Evolutionary conservation across 2,113 vertebrate genomes (phyloP).

Genomic region (Epinephelus fuscoguttatus): DNA sequence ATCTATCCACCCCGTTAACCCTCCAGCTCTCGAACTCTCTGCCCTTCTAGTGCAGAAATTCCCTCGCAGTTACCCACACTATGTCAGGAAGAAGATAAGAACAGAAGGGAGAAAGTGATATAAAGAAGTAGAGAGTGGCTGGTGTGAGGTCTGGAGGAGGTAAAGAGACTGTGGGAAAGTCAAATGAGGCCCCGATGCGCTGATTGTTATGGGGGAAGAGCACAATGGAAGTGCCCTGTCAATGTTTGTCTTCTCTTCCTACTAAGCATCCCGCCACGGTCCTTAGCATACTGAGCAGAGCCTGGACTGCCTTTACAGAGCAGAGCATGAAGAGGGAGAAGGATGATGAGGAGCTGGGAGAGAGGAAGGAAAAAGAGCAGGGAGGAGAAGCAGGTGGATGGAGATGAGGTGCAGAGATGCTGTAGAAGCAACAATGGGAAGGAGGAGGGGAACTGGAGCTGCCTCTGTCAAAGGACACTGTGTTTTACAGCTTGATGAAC

Average conservation of each 20-base stretch:
- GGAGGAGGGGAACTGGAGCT: not conserved
- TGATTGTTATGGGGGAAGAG: constrained; percentile 64
- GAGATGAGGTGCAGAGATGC: constrained; percentile 29
- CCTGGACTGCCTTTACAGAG: constrained; percentile 47
- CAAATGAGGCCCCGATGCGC: constrained; percentile 75
- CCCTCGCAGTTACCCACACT: constrained; percentile 46
- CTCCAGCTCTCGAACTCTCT: constrained; percentile 31
- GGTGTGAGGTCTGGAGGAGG: constrained; percentile 51
- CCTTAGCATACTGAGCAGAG: constrained; percentile 64
- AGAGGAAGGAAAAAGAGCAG: constrained; percentile 8
- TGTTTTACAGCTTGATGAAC: constrained; percentile 74
- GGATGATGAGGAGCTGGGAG: constrained; percentile 12
- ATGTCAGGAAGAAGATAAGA: constrained; percentile 42
- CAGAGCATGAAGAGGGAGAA: constrained; percentile 30
- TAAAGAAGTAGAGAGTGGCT: constrained; percentile 24
- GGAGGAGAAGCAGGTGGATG: constrained; percentile 35
- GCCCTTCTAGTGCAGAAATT: constrained; percentile 59
- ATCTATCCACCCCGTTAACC: constrained; percentile 49
- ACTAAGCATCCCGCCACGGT: constrained; percentile 55
- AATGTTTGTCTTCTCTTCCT: constrained; percentile 78
- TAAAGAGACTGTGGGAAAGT: constrained; percentile 80
- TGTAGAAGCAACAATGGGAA: not conserved
- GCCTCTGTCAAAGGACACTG: constrained; percentile 55
- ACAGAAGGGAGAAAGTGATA: constrained; percentile 44
- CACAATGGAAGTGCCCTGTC: constrained; percentile 78